phyloP scores from a whole-genome alignment of 2,113 vertebrate genomes.

The Cyprinodon tularosa region DNA sequence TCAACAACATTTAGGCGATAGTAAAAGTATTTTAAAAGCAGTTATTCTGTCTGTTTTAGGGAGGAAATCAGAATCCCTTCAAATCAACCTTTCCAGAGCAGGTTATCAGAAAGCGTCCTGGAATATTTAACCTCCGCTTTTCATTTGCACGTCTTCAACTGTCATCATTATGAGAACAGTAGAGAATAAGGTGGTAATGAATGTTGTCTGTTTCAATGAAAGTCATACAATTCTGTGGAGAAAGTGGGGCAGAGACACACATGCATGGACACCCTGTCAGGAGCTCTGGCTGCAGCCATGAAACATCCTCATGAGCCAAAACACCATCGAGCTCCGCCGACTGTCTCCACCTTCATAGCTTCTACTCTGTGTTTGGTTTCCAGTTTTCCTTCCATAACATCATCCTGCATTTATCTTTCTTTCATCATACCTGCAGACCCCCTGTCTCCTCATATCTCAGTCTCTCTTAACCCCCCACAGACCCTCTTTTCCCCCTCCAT shows the following conservation, averaged over 20 bases:
- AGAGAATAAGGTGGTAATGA: neutral
- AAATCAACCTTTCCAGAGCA: too few species aligned
- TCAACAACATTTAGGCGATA: neutral
- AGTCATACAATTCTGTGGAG: neutral
- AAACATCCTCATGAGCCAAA: slow-evolving; percentile 36
- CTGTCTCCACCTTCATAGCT: slow-evolving; percentile 6
- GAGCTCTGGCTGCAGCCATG: slow-evolving; percentile 28
- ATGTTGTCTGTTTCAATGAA: neutral
- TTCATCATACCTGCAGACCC: slow-evolving; percentile 5
- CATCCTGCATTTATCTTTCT: slow-evolving; percentile 17
- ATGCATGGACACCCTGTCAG: slow-evolving; percentile 10
- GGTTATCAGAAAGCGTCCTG: too few species aligned
- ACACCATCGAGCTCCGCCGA: slow-evolving; percentile 26
- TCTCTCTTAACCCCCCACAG: slow-evolving; percentile 6
- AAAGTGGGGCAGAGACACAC: neutral
- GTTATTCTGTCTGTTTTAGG: neutral
- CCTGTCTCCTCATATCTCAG: neutral
- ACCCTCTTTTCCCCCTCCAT: slow-evolving; percentile 40
- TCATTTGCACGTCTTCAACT: neutral
- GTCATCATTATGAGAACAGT: neutral
- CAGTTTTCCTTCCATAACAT: slow-evolving; percentile 3
- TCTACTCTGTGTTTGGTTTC: neutral
- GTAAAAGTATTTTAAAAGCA: neutral
- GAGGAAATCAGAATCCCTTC: neutral
- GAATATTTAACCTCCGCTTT: neutral